These are phyloP conservation scores for Drosophila parthenogenetica DNA, from an alignment of 2,888 invertebrate genomes.

Conservation along the genomic window DNA sequence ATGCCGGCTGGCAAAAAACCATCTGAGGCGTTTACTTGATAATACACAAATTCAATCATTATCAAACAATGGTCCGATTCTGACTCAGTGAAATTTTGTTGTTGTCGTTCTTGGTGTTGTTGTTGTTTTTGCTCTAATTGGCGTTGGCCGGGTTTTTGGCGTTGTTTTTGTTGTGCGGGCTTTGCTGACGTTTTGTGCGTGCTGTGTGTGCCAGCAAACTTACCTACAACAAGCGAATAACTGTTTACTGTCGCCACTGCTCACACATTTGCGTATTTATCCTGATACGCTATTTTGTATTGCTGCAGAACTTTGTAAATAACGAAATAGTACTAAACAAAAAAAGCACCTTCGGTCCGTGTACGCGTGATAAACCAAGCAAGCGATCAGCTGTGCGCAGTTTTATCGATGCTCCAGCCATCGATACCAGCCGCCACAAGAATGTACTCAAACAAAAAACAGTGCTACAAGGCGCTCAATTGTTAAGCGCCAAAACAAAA, in stretches of 20 bases:
- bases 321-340: conserved; percentile 38
- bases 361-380: conserved; percentile 59
- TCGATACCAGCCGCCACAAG: conserved; percentile 32
- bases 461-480: conserved; percentile 35
- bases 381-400: conserved; percentile 39
- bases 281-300: conserved; percentile 18
- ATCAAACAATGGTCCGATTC: conserved; percentile 59
- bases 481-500: conserved; percentile 29
- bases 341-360: conserved; percentile 47
- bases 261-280: conserved; percentile 60
- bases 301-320: conserved; percentile 64
- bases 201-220: conserved; percentile 9
- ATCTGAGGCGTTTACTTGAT: conserved; percentile 50
- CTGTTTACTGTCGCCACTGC: conserved; percentile 33
- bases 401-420: conserved; percentile 37
- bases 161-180: conserved; percentile 25
- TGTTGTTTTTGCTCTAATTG: conserved; percentile 49
- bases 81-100: conserved; percentile 60
- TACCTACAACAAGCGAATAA: conserved; percentile 52
- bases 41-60: conserved; percentile 66
- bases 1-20: conserved; percentile 57
- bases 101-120: conserved; percentile 20
- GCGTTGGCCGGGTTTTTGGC: conserved; percentile 45
- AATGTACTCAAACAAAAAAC: background rate
- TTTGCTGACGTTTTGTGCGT: conserved; percentile 18